These are phyloP conservation scores for Zeus faber DNA, from an alignment of 2,113 vertebrate species.

Conservation along the genomic window DNA sequence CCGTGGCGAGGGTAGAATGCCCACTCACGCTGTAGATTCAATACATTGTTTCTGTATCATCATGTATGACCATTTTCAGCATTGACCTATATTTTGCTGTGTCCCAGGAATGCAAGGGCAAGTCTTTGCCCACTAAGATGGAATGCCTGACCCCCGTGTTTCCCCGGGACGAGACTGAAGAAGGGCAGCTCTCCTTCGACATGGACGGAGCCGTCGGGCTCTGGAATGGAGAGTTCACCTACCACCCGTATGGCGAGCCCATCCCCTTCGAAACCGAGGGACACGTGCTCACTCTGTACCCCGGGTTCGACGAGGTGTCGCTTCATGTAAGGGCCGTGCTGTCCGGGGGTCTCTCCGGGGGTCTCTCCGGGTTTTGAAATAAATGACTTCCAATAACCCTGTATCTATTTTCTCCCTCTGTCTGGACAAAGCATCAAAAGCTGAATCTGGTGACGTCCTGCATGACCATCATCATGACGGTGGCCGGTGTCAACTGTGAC, in stretches of 20 bases:
- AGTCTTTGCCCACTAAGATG: constrained; percentile 54
- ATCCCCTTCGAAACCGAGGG: constrained; percentile 72
- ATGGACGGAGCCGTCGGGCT: constrained; percentile 77
- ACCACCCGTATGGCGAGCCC: constrained; percentile 74
- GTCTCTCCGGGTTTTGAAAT: not conserved
- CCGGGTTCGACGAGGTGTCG: constrained; percentile 77
- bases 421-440: constrained; percentile 78
- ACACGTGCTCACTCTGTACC: constrained; percentile 68
- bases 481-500: constrained; percentile 82
- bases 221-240: constrained; percentile 74
- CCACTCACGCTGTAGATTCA: not conserved
- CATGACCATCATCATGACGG: constrained; percentile 84
- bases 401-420: not conserved
- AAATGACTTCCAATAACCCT: not conserved
- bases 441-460: constrained; percentile 81
- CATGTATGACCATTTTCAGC: not conserved
- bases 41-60: not conserved
- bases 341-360: too few species aligned
- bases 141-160: constrained; percentile 81
- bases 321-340: constrained; percentile 75
- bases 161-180: constrained; percentile 65
- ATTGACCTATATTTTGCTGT: not conserved
- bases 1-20: constrained; percentile 65
- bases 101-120: constrained; percentile 72
- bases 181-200: constrained; percentile 79